These are phyloP conservation scores for Argynnis bischoffii DNA, from an alignment of 2,888 invertebrate genomes.

Conservation along the genomic window DNA sequence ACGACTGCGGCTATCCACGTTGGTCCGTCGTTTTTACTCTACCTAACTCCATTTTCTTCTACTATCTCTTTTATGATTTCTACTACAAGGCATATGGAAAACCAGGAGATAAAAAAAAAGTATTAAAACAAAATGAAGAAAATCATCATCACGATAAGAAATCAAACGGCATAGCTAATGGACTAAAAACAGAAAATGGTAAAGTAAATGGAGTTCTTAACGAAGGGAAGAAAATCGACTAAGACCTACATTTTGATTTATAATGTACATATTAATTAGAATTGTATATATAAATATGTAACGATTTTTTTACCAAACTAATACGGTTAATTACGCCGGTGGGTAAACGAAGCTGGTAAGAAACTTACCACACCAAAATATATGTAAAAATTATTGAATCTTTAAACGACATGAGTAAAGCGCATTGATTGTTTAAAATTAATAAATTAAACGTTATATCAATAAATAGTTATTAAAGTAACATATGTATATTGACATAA, in stretches of 20 bases:
- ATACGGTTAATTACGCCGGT: too few species aligned
- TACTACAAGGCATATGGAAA: conserved; percentile 89
- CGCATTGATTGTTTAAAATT: not conserved
- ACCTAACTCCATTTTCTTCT: conserved; percentile 95
- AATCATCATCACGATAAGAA: conserved; percentile 40
- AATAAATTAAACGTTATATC: too few species aligned
- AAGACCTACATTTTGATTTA: conserved; percentile 24
- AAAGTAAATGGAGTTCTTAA: conserved; percentile 36
- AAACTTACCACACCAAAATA: conserved; percentile 26
- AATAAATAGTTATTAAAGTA: too few species aligned
- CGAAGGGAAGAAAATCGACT: conserved; percentile 41
- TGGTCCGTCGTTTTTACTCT: conserved; percentile 92
- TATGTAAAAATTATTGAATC: conserved; percentile 15
- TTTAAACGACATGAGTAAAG: conserved; percentile 3
- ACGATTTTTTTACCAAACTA: not conserved
- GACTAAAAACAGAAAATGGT: conserved; percentile 42
- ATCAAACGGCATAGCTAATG: conserved; percentile 48
- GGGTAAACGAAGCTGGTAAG: conserved; percentile 2
- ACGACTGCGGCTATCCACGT: conserved; percentile 94
- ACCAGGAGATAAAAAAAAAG: conserved; percentile 55
- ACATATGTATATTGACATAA: too few species aligned
- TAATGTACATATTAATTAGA: conserved; percentile 22
- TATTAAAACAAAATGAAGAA: conserved; percentile 29
- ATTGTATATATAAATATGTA: conserved; percentile 15
- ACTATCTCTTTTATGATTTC: conserved; percentile 95